Evolutionary conservation across 2,888 invertebrate genomes (phyloP).

Genomic region (Globia sparganii): DNA sequence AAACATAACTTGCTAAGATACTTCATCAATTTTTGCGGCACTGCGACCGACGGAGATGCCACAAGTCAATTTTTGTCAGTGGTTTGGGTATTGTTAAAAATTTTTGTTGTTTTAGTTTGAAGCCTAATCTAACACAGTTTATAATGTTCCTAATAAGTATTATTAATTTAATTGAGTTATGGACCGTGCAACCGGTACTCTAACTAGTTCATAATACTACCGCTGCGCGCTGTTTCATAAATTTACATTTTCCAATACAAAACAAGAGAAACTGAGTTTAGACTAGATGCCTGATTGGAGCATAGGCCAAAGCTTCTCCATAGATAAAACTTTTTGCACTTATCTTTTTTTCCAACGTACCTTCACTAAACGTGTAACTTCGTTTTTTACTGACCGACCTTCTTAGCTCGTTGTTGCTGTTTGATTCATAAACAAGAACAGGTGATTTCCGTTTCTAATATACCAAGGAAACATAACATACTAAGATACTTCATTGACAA

Average conservation of each 20-base stretch:
- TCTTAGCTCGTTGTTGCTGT: neutral
- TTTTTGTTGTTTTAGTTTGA: neutral
- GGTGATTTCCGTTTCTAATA: conserved; percentile 72
- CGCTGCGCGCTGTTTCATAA: neutral
- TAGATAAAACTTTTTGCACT: too few relatives aligned
- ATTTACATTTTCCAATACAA: neutral
- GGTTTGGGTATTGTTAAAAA: neutral
- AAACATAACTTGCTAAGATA: conserved; percentile 66
- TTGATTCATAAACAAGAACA: conserved; percentile 65
- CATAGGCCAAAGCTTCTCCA: neutral
- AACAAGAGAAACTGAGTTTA: neutral
- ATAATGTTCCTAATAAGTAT: neutral
- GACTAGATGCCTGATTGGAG: neutral
- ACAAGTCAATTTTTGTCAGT: neutral
- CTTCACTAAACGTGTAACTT: too few relatives aligned
- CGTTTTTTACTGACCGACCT: neutral
- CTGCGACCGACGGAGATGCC: neutral
- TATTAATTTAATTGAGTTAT: neutral
- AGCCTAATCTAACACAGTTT: neutral
- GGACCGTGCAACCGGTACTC: neutral
- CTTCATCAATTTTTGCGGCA: conserved; percentile 13
- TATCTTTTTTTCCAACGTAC: neutral
- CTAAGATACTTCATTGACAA: conserved; percentile 50
- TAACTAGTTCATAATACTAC: neutral
- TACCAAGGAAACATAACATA: conserved; percentile 71